Evolutionary conservation across 2,113 vertebrate species (phyloP).

Genomic region (Amia ocellicauda): DNA sequence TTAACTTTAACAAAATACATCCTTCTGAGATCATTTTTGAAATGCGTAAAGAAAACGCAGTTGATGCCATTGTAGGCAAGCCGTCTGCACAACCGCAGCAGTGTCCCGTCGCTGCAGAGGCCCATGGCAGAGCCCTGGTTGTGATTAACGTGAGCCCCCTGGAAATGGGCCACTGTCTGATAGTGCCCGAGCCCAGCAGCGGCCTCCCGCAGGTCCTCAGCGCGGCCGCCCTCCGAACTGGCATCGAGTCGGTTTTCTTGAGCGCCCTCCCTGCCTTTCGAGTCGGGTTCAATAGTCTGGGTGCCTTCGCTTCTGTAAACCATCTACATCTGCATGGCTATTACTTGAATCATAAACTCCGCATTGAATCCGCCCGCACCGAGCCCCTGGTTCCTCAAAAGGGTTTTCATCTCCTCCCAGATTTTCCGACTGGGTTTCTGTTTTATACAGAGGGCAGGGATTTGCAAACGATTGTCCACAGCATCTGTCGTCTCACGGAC

Average conservation of each 20-base stretch:
- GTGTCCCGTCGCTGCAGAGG: background rate
- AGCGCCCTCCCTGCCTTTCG: slow-evolving; percentile 77
- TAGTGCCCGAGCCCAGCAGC: slow-evolving; percentile 71
- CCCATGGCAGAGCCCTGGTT: slow-evolving; percentile 45
- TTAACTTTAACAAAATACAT: slow-evolving; percentile 80
- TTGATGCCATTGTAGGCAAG: background rate
- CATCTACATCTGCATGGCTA: slow-evolving; percentile 87
- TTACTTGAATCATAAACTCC: slow-evolving; percentile 70
- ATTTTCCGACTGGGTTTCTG: slow-evolving; percentile 73
- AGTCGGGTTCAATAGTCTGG: slow-evolving; percentile 89
- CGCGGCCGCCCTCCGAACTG: slow-evolving; percentile 44
- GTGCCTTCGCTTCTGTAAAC: slow-evolving; percentile 86
- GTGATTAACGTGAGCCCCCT: slow-evolving; percentile 85
- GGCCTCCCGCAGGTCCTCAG: slow-evolving; percentile 74
- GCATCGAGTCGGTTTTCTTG: slow-evolving; percentile 75
- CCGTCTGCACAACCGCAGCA: background rate
- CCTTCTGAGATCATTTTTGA: slow-evolving; percentile 74
- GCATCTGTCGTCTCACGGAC: slow-evolving; percentile 67
- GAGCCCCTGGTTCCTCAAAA: slow-evolving; percentile 54
- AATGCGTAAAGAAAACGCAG: slow-evolving; percentile 39
- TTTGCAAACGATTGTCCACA: slow-evolving; percentile 43
- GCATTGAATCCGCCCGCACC: slow-evolving; percentile 62
- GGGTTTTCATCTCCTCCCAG: slow-evolving; percentile 50
- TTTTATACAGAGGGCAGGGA: slow-evolving; percentile 61
- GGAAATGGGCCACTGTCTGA: slow-evolving; percentile 81